Conservation (phyloP, 2,113 vertebrate genomes). For the Centropus bengalensis region DNA sequence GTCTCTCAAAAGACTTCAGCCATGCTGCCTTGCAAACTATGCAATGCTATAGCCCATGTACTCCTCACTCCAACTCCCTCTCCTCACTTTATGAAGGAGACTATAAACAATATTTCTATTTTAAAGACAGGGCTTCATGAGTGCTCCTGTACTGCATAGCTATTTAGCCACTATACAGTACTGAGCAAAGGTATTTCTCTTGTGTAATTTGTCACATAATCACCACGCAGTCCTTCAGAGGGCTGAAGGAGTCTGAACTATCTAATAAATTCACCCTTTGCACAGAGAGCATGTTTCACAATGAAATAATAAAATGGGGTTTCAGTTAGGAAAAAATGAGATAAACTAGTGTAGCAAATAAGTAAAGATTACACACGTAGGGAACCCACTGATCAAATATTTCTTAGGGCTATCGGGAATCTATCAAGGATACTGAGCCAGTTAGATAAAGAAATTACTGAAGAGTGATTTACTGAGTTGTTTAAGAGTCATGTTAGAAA, state of each 20-base stretch:
- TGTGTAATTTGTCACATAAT: conserved; percentile 22
- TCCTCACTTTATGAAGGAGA: background rate
- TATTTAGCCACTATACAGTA: background rate
- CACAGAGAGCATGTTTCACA: conserved; percentile 45
- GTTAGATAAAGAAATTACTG: conserved; percentile 72
- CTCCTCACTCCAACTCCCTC: background rate
- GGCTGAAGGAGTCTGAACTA: background rate
- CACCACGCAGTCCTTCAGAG: background rate
- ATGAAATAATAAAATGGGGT: conserved; percentile 65
- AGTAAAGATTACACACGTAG: conserved; percentile 65
- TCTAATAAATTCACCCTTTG: conserved; percentile 53
- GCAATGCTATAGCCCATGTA: background rate
- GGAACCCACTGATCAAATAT: conserved; percentile 71
- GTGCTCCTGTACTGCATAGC: background rate
- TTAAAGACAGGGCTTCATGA: background rate
- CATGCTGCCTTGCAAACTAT: background rate
- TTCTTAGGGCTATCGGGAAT: conserved; percentile 66
- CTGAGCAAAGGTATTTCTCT: background rate
- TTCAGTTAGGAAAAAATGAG: conserved; percentile 66
- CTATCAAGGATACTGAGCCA: conserved; percentile 63
- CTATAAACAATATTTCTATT: background rate
- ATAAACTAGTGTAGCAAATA: conserved; percentile 71
- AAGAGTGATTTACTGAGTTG: conserved; percentile 68
- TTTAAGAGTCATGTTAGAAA: conserved; percentile 64
- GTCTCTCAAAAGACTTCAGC: background rate